Evolutionary conservation across 2,888 invertebrate genomes (phyloP).

Genomic region (Cephus pygmeus): DNA sequence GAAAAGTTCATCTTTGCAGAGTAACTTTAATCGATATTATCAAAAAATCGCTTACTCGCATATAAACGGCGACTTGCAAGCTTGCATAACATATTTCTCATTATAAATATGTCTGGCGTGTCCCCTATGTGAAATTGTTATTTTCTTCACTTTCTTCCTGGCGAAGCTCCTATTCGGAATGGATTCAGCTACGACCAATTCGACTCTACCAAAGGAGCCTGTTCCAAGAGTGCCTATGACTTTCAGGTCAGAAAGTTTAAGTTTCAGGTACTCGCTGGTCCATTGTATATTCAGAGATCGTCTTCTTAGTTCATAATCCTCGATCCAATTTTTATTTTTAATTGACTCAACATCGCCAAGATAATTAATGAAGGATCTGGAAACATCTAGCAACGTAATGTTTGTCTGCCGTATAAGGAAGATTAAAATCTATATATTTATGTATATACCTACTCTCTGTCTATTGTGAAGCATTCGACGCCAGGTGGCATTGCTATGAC

Average conservation of each 20-base stretch:
- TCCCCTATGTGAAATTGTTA: slow-evolving; percentile 71
- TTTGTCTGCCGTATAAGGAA: neutral
- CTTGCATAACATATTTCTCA: slow-evolving; percentile 75
- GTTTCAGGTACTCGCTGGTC: slow-evolving; percentile 70
- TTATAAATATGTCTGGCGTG: slow-evolving; percentile 75
- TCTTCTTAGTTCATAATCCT: slow-evolving; percentile 33
- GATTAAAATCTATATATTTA: neutral
- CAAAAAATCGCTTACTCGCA: slow-evolving; percentile 68
- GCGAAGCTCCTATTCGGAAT: slow-evolving; percentile 67
- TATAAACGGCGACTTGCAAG: slow-evolving; percentile 76
- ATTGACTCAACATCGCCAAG: slow-evolving; percentile 82
- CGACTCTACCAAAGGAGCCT: slow-evolving; percentile 92
- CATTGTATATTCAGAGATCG: slow-evolving; percentile 29
- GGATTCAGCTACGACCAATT: slow-evolving; percentile 68
- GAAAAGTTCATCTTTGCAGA: neutral
- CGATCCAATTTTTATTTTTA: slow-evolving; percentile 62
- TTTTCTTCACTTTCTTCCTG: slow-evolving; percentile 74
- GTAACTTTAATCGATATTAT: neutral
- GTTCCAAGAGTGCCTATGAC: slow-evolving; percentile 87
- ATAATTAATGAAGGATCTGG: slow-evolving; percentile 81
- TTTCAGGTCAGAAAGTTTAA: slow-evolving; percentile 81
- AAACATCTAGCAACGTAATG: neutral
- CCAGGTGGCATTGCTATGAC: slow-evolving; percentile 86
- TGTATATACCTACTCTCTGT: slow-evolving; percentile 74
- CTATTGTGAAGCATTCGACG: slow-evolving; percentile 86